Evolutionary conservation across 2,888 invertebrate genomes (phyloP).

Genomic region (Amitus sp.): DNA sequence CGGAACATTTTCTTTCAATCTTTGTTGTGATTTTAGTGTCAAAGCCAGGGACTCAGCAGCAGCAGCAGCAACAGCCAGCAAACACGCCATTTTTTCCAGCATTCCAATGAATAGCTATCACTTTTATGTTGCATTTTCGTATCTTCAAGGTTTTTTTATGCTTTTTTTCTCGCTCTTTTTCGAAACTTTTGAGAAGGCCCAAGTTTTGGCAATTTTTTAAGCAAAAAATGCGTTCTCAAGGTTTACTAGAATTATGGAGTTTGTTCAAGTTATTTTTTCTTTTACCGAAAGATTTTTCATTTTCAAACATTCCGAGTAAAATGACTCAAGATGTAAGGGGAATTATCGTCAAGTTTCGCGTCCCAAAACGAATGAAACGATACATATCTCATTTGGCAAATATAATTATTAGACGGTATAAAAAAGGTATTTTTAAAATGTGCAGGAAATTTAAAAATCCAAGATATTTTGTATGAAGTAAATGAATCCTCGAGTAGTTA

Average conservation of each 20-base stretch:
- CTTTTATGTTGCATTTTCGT: too few relatives aligned
- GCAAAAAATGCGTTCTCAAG: background rate
- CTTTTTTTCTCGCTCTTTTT: too few relatives aligned
- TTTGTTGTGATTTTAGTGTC: too few relatives aligned
- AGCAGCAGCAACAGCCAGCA: conserved; percentile 50
- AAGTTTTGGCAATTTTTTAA: background rate
- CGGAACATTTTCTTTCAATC: too few relatives aligned
- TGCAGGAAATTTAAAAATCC: conserved; percentile 15
- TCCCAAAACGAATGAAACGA: background rate
- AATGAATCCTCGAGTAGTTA: conserved; percentile 18
- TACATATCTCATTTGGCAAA: conserved; percentile 2
- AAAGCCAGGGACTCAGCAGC: too few relatives aligned
- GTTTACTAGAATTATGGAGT: too few relatives aligned
- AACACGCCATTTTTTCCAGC: conserved; percentile 60
- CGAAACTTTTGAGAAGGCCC: background rate
- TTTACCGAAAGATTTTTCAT: too few relatives aligned
- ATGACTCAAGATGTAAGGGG: background rate
- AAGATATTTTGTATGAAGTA: conserved; percentile 25
- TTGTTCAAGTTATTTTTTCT: too few relatives aligned
- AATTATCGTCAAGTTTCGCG: background rate
- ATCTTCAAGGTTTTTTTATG: background rate
- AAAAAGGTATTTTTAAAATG: background rate
- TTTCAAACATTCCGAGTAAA: too few relatives aligned
- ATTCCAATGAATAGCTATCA: conserved; percentile 62
- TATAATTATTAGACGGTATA: background rate